These are phyloP conservation scores for Spondyliosoma cantharus DNA, from an alignment of 2,797 vertebrate genomes.

Conservation along the genomic window DNA sequence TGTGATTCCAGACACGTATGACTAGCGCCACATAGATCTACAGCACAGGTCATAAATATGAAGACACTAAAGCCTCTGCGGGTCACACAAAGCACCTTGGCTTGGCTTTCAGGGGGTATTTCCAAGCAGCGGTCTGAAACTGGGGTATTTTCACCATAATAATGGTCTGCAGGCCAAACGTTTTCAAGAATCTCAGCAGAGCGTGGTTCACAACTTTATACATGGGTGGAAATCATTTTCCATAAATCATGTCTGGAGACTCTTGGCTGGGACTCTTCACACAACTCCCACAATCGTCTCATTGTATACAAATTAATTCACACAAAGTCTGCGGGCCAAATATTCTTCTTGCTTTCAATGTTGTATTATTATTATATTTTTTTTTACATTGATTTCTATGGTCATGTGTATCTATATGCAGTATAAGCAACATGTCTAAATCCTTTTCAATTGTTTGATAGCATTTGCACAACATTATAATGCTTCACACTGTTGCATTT, in stretches of 20 bases:
- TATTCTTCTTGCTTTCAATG: constrained; percentile 6
- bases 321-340: constrained; percentile 31
- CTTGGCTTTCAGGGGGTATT: constrained; percentile 39
- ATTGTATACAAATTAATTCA: constrained; percentile 55
- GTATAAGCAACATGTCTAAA: not conserved
- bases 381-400: not conserved
- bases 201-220: constrained; percentile 45
- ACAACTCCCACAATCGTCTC: constrained; percentile 53
- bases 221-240: constrained; percentile 32
- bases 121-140: constrained; percentile 28
- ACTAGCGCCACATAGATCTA: constrained; percentile 50
- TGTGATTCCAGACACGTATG: constrained; percentile 60
- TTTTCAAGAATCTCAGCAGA: constrained; percentile 43
- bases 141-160: constrained; percentile 28
- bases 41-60: constrained; percentile 49
- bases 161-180: constrained; percentile 33
- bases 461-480: not conserved
- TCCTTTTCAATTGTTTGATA: not conserved
- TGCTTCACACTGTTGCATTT: not conserved
- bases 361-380: not conserved
- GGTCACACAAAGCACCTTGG: constrained; percentile 41
- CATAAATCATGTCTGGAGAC: constrained; percentile 46
- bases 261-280: constrained; percentile 47
- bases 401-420: not conserved
- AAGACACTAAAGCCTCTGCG: constrained; percentile 38